Evolutionary conservation across 1,140 invertebrate species (phyloP), one percentile per base, ranked within the genome.

Genomic region (Habropoda laboriosa): DNA sequence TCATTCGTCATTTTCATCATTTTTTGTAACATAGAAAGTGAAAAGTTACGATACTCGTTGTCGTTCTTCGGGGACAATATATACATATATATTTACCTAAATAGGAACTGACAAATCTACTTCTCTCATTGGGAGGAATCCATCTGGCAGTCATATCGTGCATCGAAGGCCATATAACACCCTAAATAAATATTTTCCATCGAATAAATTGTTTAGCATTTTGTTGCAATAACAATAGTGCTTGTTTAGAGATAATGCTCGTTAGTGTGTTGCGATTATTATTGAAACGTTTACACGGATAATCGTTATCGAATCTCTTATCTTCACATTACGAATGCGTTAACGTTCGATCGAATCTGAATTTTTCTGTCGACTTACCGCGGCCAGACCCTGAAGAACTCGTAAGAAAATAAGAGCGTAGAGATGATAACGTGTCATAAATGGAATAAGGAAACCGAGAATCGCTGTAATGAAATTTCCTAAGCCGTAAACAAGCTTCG

Each of bases 141-240:
- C 97, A 98, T 87, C 96, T 95, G 0, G 96, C 96, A 21, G 96
- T 95, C 91, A 98, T 94, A 57, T 95, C 94, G 92, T 98, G 97
- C 93, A 97, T 96, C 2, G 96, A 94, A 12, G 97, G 97, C 95
- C 96, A 97, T 6, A 95, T 94, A 53, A 97, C 94, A 38, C 97
- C 97, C 97, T 97, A 68, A 91, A 88, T 8, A 60, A 45, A 63
- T 53, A 53, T 27, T 40, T n/a, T n/a, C n/a, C n/a, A n/a, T n/a
- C n/a, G n/a, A n/a, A n/a, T n/a, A n/a, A n/a, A n/a, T n/a, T n/a
- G n/a, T n/a, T n/a, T n/a, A n/a, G n/a, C n/a, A n/a, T n/a, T n/a
- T n/a, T n/a, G n/a, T n/a, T n/a, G n/a, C n/a, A n/a, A n/a, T n/a
- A n/a, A n/a, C n/a, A n/a, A n/a, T n/a, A n/a, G n/a, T n/a, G n/a